Evolutionary conservation across 2,888 invertebrate species (phyloP), one percentile per base, ranked within the genome.

Genomic region (Norana najaformis): DNA sequence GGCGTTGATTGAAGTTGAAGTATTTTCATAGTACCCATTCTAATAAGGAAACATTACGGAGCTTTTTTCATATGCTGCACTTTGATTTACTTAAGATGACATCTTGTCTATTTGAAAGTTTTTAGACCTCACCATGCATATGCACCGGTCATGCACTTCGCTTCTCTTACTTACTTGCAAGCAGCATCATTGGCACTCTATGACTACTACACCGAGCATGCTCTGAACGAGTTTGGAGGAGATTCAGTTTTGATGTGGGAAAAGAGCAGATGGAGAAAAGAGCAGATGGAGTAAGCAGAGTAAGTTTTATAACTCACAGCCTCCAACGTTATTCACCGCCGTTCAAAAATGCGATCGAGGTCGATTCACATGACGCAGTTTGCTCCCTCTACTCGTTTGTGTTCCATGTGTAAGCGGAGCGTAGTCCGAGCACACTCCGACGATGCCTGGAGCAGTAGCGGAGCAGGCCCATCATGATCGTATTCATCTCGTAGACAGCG

Each of bases 101-200:
- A n/a, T 69, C 69, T 69, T n/a, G 69, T n/a, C 69, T n/a, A 69
- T n/a, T 69, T 69, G 30, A 69, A n/a, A n/a, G n/a, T 69, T 69
- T 69, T 69, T n/a, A 11, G n/a, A 30, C n/a, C 69, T 69, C 23
- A 2, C 30, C 30, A 1, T n/a, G n/a, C 16, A 69, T 0, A 69
- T 69, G 69, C n/a, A n/a, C 30, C 69, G 30, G 69, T n/a, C 69
- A 11, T 13, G 1, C 2, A 30, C 53, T 53, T 53, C 2, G 23
- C 69, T n/a, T 69, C 69, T 69, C 69, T 69, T 69, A 69, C n/a
- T 69, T 69, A 69, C n/a, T 69, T 30, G 69, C 69, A 8, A 69
- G 2, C n/a, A n/a, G 69, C 69, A 69, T 69, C 69, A n/a, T 69
- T 69, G 69, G 69, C 30, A 69, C 69, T 69, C 69, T 30, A n/a